Evolutionary conservation across 2,797 vertebrate genomes (phyloP), one percentile per base, ranked within the genome.

Genomic region (Micrastur ruficollis): DNA sequence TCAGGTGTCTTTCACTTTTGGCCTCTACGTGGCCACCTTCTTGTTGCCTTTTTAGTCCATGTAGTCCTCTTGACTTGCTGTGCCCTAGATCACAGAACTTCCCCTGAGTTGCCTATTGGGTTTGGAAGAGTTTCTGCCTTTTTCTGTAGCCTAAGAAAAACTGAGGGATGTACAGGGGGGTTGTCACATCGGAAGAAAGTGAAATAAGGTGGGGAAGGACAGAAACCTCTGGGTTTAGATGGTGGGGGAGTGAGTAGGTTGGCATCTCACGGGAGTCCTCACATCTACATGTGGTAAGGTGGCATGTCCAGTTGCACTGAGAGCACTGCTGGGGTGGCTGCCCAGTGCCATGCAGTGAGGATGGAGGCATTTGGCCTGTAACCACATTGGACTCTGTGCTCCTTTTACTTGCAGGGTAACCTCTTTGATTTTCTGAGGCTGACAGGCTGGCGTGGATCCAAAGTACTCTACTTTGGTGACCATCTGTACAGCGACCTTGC

Each of bases 401-500:
- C 26, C 31, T 53, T 75, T 86, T 44, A 34, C 63, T 89, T 92
- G 75, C 95, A 98, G 98, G 98, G 98, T 47, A 98, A 98, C 86
- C 97, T 98, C 72, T 98, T 98, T 59, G 98, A 98, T 87, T 98
- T 98, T 83, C 96, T 98, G 81, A 97, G 98, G 72, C 97, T 98
- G 96, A 98, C 98, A 0, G 98, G 98, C 76, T 98, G 98, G 98
- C 98, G 98, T 12, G 98, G 98, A 4, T 98, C 98, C 67, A 98
- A 97, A 4, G 98, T 98, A 70, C 98, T 98, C 44, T 98, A 98
- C 93, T 98, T 98, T 3, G 98, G 98, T 14, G 98, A 98, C 92
- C 98, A 98, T 89, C 97, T 98, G 49, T 98, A 98, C 96, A 98
- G 98, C 1, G 98, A 98, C 93, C 97, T 98, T 15, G 98, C 98